These are phyloP conservation scores for Pheosia tremula DNA, from an alignment of 2,888 invertebrate genomes.

Conservation along the genomic window DNA sequence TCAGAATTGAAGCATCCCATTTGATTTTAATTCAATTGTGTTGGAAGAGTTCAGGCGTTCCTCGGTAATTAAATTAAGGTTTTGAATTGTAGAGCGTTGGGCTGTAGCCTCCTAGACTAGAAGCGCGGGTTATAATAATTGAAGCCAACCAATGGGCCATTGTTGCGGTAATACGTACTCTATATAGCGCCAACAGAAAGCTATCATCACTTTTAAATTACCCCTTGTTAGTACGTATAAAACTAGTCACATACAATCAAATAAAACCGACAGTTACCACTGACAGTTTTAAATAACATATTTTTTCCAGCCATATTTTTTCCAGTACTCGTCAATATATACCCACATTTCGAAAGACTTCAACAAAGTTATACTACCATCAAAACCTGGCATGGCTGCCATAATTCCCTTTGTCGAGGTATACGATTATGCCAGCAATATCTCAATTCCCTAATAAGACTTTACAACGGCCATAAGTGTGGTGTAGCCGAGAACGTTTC, in stretches of 20 bases:
- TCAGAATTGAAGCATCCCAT: too few relatives aligned
- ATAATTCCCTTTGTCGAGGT: constrained; percentile 13
- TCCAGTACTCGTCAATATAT: too few relatives aligned
- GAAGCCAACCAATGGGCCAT: constrained; percentile 17
- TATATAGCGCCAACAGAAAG: not conserved
- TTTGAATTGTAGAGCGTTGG: not conserved
- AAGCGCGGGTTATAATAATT: constrained; percentile 26
- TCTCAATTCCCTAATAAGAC: constrained; percentile 12
- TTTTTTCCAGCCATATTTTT: too few relatives aligned
- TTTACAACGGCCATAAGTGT: constrained; percentile 12
- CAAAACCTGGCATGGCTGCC: not conserved
- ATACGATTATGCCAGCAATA: constrained; percentile 9
- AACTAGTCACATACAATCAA: not conserved
- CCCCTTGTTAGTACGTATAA: not conserved
- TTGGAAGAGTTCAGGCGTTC: too few relatives aligned
- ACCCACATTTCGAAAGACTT: too few relatives aligned
- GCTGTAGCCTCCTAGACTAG: constrained; percentile 18
- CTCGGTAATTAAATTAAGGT: not conserved
- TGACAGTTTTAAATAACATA: too few relatives aligned
- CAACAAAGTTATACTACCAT: not conserved
- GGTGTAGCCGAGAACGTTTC: constrained; percentile 3
- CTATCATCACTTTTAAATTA: not conserved
- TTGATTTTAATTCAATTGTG: too few relatives aligned
- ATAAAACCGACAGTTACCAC: too few relatives aligned
- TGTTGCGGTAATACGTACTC: constrained; percentile 6